phyloP scores from a whole-genome alignment of 2,888 invertebrate species.

The Sisyra nigra region DNA sequence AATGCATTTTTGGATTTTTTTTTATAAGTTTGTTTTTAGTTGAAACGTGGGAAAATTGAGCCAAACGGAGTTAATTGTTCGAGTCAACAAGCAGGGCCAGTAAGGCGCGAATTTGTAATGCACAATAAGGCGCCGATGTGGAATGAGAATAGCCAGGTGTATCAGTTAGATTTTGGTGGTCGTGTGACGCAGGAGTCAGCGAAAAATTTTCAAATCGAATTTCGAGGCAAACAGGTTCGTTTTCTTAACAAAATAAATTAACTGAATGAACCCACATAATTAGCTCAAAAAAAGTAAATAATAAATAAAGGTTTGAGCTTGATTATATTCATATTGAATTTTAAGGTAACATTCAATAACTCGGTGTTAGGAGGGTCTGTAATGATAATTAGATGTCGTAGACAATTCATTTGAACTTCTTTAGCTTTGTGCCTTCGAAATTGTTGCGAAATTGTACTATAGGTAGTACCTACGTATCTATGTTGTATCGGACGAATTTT shows the following conservation, averaged over 20 bases:
- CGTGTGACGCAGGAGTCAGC: slow-evolving; percentile 98
- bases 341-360: too few species aligned
- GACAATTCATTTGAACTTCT: too few species aligned
- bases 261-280: too few species aligned
- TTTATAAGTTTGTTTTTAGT: slow-evolving; percentile 28
- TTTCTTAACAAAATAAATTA: neutral
- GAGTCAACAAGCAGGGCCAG: slow-evolving; percentile 27
- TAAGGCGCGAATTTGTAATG: slow-evolving; percentile 76
- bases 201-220: slow-evolving; percentile 98
- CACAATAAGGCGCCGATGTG: slow-evolving; percentile 85
- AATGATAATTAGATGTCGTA: too few species aligned
- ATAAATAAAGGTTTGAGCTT: too few species aligned
- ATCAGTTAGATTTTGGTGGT: slow-evolving; percentile 97
- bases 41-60: slow-evolving; percentile 53
- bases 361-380: too few species aligned
- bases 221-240: slow-evolving; percentile 80
- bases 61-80: slow-evolving; percentile 30
- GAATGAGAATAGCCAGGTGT: slow-evolving; percentile 99
- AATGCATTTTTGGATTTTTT: slow-evolving; percentile 9
- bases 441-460: too few species aligned
- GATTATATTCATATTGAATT: too few species aligned
- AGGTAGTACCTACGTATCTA: too few species aligned
- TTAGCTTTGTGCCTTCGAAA: too few species aligned
- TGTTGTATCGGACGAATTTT: too few species aligned
- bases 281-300: too few species aligned